These are phyloP conservation scores for Embidobia sp. DNA, from an alignment of 2,888 invertebrate genomes.

Conservation along the genomic window DNA sequence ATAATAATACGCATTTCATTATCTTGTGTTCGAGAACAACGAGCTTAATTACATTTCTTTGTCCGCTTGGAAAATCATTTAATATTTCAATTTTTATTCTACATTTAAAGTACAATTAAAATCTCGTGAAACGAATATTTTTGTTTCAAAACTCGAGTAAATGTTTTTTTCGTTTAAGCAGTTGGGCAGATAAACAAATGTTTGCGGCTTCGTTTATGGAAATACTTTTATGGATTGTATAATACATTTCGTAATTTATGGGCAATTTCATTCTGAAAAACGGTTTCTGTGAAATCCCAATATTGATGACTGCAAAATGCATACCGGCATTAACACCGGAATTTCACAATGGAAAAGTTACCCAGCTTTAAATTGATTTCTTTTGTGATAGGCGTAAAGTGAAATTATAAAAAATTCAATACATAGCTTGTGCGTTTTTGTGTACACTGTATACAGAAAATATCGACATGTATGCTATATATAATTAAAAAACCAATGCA, in stretches of 20 bases:
- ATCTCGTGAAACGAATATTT: constrained; percentile 24
- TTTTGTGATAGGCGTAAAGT: too few relatives aligned
- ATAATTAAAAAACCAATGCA: too few relatives aligned
- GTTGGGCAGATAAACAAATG: constrained; percentile 1
- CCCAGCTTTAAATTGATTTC: not conserved
- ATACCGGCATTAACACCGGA: not conserved
- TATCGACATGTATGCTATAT: too few relatives aligned
- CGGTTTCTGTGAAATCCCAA: not conserved
- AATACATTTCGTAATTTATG: constrained; percentile 4
- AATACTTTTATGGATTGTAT: constrained; percentile 4
- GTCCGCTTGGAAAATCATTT: constrained; percentile 1
- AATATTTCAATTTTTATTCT: constrained; percentile 43
- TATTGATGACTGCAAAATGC: not conserved
- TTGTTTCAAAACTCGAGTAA: constrained; percentile 6
- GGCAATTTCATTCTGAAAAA: not conserved
- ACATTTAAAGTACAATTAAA: constrained; percentile 42
- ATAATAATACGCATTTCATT: constrained; percentile 25
- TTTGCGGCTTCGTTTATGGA: constrained; percentile 1
- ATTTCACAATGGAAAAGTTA: not conserved
- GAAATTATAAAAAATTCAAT: too few relatives aligned
- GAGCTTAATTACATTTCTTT: constrained; percentile 31
- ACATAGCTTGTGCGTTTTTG: too few relatives aligned
- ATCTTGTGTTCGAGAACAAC: constrained; percentile 15
- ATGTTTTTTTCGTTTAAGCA: constrained; percentile 16
- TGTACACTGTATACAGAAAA: too few relatives aligned